Evolutionary conservation across 2,113 vertebrate species (phyloP), one percentile per base, ranked within the genome.

Genomic region (Osmerus eperlanus): DNA sequence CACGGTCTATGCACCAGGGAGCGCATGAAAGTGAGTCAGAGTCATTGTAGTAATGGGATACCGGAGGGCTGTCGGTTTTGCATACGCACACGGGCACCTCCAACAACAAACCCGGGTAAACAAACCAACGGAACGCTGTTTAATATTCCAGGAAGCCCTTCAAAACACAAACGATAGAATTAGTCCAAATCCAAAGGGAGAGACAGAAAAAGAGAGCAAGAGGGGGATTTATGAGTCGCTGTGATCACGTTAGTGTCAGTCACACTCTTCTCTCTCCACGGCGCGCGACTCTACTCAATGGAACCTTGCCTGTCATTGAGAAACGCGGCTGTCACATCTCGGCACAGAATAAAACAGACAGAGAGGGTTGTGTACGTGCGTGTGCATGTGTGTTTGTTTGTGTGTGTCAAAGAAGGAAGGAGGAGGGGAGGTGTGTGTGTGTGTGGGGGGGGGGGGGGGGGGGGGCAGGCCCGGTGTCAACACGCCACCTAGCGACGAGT

Each of bases 11-110:
- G 64, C 72, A 64, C 55, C 70, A n/a, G 76, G 53, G 55, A 72
- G 64, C 78, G 67, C 72, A 74, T 70, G 77, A 71, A 0, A 73
- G 75, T 84, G 82, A 86, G 86, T 85, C 82, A 87, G 68, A 81
- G 68, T 55, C 81, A 56, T 59, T 75, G 36, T 28, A 11, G 25
- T 68, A 72, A 78, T 81, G 78, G 76, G 13, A 78, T 69, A 65
- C 79, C 67, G 47, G 66, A 61, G 4, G 53, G 75, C 75, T 58
- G 56, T 76, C 71, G 16, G 54, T 56, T n/a, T 56, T 16, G 54
- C 7, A 72, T 41, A 82, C 83, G 54, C 54, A 56, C 54, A n/a
- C 54, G n/a, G 54, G 54, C n/a, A 56, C 54, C 54, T 56, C 54
- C 54, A n/a, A 56, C 65, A 85, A 8, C 21, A 76, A 80, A 73